Percentiles rank a stretch among this genome's conserved stretches.
Evolutionary conservation across 2,797 vertebrate genomes (phyloP).

Genomic region (Argya squamiceps): DNA sequence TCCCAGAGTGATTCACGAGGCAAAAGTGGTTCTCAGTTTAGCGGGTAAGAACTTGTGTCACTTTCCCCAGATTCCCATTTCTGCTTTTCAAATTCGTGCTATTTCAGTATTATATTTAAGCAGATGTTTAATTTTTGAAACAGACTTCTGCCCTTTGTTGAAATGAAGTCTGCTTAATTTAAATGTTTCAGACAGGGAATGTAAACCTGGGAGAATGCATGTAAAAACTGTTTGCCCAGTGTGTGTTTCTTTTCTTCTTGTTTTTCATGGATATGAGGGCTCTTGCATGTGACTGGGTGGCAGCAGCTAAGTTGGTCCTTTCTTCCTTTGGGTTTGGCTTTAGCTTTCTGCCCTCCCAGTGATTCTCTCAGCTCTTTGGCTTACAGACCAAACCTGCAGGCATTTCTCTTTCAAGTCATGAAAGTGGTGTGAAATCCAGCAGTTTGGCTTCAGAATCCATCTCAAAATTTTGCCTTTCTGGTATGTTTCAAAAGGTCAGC

Average conservation of each 20-base stretch:
- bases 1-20: background rate
- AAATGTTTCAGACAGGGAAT: background rate
- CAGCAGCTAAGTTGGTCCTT: background rate
- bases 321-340: background rate
- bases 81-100: background rate
- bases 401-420: background rate
- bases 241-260: background rate
- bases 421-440: background rate
- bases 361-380: background rate
- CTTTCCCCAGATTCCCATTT: background rate
- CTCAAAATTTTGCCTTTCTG: background rate
- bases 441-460: background rate
- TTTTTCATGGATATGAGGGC: background rate
- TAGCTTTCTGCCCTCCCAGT: background rate
- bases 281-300: background rate
- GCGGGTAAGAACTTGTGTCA: slow-evolving; percentile 61
- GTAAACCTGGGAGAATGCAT: background rate
- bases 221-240: background rate
- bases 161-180: background rate
- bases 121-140: background rate
- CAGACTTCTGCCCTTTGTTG: background rate
- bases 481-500: accelerated
- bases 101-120: background rate
- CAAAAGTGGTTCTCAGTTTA: slow-evolving; percentile 50
- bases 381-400: background rate